phyloP scores from a whole-genome alignment of 23 tunicate species.

The Trididemnum nubilum region DNA sequence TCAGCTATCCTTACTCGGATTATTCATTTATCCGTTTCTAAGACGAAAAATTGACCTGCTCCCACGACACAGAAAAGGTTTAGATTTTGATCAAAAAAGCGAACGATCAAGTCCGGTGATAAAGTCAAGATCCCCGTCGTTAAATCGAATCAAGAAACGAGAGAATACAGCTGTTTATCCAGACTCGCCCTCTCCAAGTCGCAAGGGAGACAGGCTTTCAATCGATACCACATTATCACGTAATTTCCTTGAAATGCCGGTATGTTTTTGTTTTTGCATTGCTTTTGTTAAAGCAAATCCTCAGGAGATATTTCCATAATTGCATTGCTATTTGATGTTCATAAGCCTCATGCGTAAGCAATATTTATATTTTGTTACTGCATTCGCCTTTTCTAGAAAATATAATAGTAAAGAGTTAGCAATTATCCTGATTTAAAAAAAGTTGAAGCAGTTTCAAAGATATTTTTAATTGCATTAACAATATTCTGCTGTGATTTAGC shows the following conservation, averaged over 20 bases:
- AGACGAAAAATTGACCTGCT: constrained; percentile 44
- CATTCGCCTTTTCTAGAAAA: too few species aligned
- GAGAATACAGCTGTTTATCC: not conserved
- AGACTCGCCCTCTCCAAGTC: not conserved
- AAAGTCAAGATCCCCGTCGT: not conserved
- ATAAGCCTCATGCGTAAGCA: too few species aligned
- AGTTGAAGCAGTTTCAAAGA: too few species aligned
- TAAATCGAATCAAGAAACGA: too few species aligned
- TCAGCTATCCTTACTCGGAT: constrained; percentile 47
- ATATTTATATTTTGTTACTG: too few species aligned
- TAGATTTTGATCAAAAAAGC: not conserved
- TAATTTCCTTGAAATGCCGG: not conserved
- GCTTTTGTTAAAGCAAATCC: too few species aligned
- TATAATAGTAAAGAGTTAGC: too few species aligned
- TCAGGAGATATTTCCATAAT: too few species aligned
- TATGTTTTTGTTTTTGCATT: not conserved
- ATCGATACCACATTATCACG: not conserved
- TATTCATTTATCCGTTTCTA: constrained; percentile 64
- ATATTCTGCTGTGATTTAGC: too few species aligned
- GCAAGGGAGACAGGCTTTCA: not conserved
- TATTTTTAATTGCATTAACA: too few species aligned
- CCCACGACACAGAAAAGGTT: not conserved
- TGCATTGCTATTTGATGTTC: too few species aligned
- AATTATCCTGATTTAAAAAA: too few species aligned
- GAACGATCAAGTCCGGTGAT: not conserved